These are phyloP conservation scores for Leucophora obtusa DNA, from an alignment of 2,888 invertebrate genomes.

Conservation along the genomic window DNA sequence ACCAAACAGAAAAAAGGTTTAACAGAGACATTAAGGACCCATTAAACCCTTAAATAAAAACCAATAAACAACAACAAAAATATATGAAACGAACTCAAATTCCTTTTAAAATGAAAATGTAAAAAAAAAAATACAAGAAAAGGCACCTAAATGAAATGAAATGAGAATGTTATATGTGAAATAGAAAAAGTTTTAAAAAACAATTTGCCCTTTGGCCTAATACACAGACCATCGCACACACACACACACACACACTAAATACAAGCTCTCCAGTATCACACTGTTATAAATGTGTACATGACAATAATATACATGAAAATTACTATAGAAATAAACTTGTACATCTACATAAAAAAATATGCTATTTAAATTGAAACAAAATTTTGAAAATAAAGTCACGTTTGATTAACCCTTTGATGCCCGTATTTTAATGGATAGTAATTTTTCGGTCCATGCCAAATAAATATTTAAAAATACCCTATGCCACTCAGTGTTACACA, in stretches of 20 bases:
- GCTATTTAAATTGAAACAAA: constrained; percentile 68
- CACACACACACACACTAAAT: not conserved
- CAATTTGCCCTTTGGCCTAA: constrained; percentile 26
- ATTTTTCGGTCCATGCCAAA: not conserved
- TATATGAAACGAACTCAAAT: constrained; percentile 13
- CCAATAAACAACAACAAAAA: constrained; percentile 30
- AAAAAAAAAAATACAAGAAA: constrained; percentile 10
- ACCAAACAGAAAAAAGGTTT: constrained; percentile 26
- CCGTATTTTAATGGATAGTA: not conserved
- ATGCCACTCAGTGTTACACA: too few species aligned
- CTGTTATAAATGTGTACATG: not conserved
- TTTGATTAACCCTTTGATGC: constrained; percentile 5
- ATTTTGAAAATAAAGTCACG: constrained; percentile 64
- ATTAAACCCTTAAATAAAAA: constrained; percentile 46
- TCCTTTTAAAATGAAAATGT: not conserved
- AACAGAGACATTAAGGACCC: constrained; percentile 33
- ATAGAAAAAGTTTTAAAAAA: constrained; percentile 27
- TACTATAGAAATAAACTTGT: constrained; percentile 25
- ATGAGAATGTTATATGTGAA: constrained; percentile 23
- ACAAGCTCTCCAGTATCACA: not conserved
- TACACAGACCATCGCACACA: not conserved
- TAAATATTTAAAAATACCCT: too few species aligned
- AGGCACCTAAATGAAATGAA: constrained; percentile 33
- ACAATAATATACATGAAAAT: constrained; percentile 41
- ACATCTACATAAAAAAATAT: constrained; percentile 26